Base-by-base conservation (phyloP, 2,888 invertebrate genomes). In the Gastrophysa polygoni region DNA sequence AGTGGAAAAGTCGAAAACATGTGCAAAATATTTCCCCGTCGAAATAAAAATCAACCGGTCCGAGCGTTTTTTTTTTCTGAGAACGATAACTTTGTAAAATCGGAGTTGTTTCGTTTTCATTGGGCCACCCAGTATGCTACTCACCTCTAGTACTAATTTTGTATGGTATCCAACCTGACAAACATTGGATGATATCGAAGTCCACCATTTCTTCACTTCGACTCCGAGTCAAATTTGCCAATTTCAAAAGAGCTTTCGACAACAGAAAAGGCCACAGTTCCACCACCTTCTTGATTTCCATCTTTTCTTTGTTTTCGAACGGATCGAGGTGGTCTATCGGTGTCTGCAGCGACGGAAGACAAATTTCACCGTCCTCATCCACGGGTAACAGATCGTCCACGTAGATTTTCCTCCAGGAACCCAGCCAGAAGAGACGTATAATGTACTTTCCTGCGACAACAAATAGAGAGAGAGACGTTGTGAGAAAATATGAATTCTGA, bases 201-300 rank as follows among this genome's bases (percentile, higher is more conserved):
- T 83, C 83, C 0, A 78, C 66, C 6, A 81, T 64, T 57, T 83
- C 82, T 10, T 70, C 68, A 1, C 66, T 56, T 4, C 64, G 56
- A 2, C 75, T 77, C 80, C 80, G 82, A 2, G 81, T 80, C 46
- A 82, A 63, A 11, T 78, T 75, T 0, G 80, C 82, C 11, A 85
- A 59, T 70, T 83, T 83, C 29, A 85, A 65, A 7, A 85, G 63
- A 1, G 82, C 85, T 73, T 85, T 84, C 2, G 78, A 76, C 17
- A 85, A 73, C 20, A 85, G 63, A 66, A 83, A 78, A 0, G 84
- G 82, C 85, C 85, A 85, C 5, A 85, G 63, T 64, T 84, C 75
- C 0, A 76, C 61, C 1, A 78, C 78, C 24, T 66, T 57, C 21
- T 68, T 64, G 11, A 44, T 61, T 11, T 8, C 49, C 5, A 51